Evolutionary conservation across 1,140 invertebrate species (phyloP), one percentile per base, ranked within the genome.

Genomic region (Reticulitermes speratus): DNA sequence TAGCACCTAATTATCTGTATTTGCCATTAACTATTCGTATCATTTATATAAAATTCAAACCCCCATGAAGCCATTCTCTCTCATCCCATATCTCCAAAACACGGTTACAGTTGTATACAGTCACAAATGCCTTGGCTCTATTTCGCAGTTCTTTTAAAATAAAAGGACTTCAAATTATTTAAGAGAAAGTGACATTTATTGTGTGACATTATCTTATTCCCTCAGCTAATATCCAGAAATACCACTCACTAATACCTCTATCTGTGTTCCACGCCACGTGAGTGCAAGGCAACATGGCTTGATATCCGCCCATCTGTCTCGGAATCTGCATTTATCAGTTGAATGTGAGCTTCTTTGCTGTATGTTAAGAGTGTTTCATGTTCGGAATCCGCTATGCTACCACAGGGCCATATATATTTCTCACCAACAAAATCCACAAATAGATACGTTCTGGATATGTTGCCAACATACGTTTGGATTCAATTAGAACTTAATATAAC

Each of bases 361-460:
- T 55, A 21, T 21, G 11, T 75, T 75, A 25, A 14, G n/a, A n/a
- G n/a, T n/a, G 65, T 75, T 75, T 75, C 25, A 30, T 75, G 65
- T 75, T 75, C n/a, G 25, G 65, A 65, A 65, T 65, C 21, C 59
- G 59, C 19, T 65, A 8, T 3, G 65, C n/a, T 30, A 30, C 65
- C 65, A 75, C 65, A 30, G 8, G 14, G 25, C n/a, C 65, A 30
- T 75, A 30, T 75, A 75, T 75, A 25, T 11, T n/a, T 11, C 25
- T n/a, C 65, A 75, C 65, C n/a, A 75, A 75, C 65, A 75, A 75
- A 75, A 75, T 75, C 65, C 65, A 75, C 65, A 75, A 75, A 75
- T 75, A 75, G 65, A 75, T 25, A 75, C n/a, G n/a, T 75, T 30
- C n/a, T 75, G 65, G 25, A 75, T 30, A n/a, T 75, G 65, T 75